phyloP scores from a whole-genome alignment of 1,140 invertebrate species.

The Neodiprion pinetum region DNA sequence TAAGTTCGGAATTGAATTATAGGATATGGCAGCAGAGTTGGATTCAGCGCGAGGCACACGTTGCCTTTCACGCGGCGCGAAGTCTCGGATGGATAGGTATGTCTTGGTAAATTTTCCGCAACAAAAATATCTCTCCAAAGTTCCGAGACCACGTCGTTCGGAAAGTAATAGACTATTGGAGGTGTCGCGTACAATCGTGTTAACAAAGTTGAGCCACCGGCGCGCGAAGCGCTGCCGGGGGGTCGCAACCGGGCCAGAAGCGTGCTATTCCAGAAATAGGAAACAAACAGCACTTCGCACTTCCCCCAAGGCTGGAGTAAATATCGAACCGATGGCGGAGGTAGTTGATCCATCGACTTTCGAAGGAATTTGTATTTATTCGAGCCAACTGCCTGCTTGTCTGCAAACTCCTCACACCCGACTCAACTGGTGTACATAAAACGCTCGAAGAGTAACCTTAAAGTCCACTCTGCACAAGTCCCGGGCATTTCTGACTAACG shows the following conservation, averaged over 20 bases:
- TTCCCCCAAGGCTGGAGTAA: background rate
- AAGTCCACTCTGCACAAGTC: background rate
- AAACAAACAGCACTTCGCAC: conserved; percentile 7
- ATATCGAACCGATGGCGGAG: background rate
- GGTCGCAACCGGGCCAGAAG: background rate
- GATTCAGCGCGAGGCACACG: too few species aligned
- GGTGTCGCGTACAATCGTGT: background rate
- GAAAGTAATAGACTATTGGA: background rate
- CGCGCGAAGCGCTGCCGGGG: background rate
- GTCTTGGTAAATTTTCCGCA: background rate
- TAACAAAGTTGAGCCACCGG: conserved; percentile 7
- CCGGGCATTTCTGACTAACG: background rate
- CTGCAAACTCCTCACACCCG: background rate
- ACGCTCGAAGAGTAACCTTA: background rate
- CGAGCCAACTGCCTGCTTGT: background rate
- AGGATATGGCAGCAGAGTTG: too few species aligned
- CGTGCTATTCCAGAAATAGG: background rate
- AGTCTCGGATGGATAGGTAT: too few species aligned
- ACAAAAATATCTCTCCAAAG: background rate
- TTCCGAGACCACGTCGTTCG: background rate
- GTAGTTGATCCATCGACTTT: background rate
- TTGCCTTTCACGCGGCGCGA: too few species aligned
- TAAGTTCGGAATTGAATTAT: too few species aligned
- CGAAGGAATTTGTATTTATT: conserved; percentile 1
- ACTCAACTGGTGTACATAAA: background rate